A percentile compares a stretch with the other conserved stretches of the same genome.
Conservation (phyloP, 2,113 vertebrate genomes). For the Pelvicachromis taeniatus region DNA sequence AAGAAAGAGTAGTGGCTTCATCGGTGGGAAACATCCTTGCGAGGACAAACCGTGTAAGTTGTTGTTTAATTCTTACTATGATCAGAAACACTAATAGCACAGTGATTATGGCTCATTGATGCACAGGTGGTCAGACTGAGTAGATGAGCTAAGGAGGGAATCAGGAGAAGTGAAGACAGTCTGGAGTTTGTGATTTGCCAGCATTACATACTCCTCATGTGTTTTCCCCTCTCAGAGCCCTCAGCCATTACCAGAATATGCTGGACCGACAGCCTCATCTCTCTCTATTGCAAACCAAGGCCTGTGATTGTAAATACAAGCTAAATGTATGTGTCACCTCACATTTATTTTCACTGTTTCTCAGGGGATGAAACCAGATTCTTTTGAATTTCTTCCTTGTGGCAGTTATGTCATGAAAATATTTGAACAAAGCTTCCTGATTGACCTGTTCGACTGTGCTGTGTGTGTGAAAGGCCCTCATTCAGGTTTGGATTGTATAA, state of each 20-base stretch:
- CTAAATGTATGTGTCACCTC: neutral
- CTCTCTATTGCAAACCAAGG: neutral
- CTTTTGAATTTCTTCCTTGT: neutral
- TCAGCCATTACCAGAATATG: neutral
- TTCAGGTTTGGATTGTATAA: neutral
- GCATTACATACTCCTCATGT: neutral
- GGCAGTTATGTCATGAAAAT: neutral
- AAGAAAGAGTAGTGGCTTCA: rapidly evolving
- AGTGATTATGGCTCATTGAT: too few relatives aligned
- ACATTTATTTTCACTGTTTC: neutral
- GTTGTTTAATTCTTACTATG: too few relatives aligned
- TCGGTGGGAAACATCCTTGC: neutral
- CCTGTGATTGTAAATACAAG: rapidly evolving
- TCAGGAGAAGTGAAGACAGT: rapidly evolving
- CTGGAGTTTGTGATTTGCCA: rapidly evolving
- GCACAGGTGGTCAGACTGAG: neutral
- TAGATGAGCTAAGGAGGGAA: neutral
- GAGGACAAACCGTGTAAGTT: neutral
- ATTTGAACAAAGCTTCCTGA: neutral
- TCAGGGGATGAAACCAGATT: rapidly evolving
- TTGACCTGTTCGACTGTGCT: rapidly evolving
- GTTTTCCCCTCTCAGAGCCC: neutral
- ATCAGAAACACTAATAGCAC: too few relatives aligned
- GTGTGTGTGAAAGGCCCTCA: too few relatives aligned
- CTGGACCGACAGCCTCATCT: rapidly evolving